These are phyloP conservation scores for Troglohyphantes excavatus DNA, from an alignment of 2,888 invertebrate species.

Conservation along the genomic window DNA sequence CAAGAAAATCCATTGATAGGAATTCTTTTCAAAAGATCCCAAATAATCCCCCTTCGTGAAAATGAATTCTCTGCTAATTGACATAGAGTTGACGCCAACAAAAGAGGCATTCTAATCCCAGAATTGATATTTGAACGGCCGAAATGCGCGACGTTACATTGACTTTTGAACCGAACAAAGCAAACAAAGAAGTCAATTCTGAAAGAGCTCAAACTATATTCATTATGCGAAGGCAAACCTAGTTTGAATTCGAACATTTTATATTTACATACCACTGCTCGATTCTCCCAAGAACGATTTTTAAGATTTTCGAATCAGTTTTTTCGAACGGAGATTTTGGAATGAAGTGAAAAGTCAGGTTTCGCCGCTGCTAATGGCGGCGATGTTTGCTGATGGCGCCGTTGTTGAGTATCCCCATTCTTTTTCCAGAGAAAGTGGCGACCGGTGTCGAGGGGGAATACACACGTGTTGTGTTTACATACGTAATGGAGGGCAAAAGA, in stretches of 20 bases:
- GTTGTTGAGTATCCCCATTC: no score
- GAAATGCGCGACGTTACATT: neutral
- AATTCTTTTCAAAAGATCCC: no score
- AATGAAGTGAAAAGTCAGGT: neutral
- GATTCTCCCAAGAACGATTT: conserved; percentile 19
- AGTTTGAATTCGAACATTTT: conserved; percentile 7
- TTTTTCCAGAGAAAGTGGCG: no score
- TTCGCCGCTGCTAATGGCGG: neutral
- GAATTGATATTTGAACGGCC: no score
- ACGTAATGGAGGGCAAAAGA: conserved; percentile 52
- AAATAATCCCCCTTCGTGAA: no score
- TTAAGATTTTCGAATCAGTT: conserved; percentile 24
- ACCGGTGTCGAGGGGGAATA: conserved; percentile 15
- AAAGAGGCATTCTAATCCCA: no score
- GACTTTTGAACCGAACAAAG: conserved; percentile 31
- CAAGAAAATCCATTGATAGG: no score
- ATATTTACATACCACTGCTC: conserved; percentile 57
- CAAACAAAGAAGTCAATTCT: neutral
- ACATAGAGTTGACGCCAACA: no score
- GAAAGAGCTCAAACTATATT: conserved; percentile 11
- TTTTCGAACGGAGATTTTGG: no score
- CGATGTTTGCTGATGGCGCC: no score
- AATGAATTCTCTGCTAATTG: no score
- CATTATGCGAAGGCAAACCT: conserved; percentile 21
- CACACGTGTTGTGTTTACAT: conserved; percentile 22